Conservation (phyloP, 2,113 vertebrate genomes). For the Bubo scandiacus region DNA sequence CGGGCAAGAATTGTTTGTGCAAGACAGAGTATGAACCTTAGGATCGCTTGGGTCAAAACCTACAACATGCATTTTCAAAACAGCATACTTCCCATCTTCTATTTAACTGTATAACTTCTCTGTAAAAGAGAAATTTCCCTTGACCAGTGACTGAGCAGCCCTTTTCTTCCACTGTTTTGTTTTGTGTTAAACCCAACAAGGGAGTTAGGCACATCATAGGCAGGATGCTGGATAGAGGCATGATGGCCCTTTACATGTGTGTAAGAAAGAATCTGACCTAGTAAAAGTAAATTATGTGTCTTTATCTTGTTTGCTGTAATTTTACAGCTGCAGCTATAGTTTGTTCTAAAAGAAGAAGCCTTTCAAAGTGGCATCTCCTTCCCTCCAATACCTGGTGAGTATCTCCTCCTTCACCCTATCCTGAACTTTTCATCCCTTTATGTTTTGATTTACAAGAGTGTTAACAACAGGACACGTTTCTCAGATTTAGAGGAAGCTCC, state of each 20-base stretch:
- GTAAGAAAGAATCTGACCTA: not conserved
- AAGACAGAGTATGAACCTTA: not conserved
- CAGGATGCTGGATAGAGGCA: not conserved
- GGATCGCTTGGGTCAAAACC: not conserved
- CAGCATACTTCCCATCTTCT: not conserved
- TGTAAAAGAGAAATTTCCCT: not conserved
- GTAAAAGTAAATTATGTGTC: not conserved
- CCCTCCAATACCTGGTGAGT: not conserved
- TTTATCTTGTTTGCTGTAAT: not conserved
- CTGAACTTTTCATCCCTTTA: not conserved
- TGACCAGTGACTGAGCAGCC: not conserved
- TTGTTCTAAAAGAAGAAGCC: not conserved
- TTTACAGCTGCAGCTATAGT: not conserved
- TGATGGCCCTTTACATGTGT: not conserved
- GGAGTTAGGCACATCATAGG: not conserved
- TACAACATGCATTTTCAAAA: not conserved
- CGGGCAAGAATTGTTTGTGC: not conserved
- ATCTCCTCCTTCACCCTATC: not conserved
- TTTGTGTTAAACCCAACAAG: not conserved
- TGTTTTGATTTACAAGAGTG: not conserved
- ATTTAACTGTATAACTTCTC: not conserved
- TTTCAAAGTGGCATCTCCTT: not conserved
- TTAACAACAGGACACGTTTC: not conserved
- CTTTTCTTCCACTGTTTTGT: not conserved
- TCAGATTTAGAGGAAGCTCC: not conserved